Percentiles rank a stretch among this genome's conserved stretches.
Conservation (phyloP, 2,113 vertebrate species). For the Hemichromis elongatus region DNA sequence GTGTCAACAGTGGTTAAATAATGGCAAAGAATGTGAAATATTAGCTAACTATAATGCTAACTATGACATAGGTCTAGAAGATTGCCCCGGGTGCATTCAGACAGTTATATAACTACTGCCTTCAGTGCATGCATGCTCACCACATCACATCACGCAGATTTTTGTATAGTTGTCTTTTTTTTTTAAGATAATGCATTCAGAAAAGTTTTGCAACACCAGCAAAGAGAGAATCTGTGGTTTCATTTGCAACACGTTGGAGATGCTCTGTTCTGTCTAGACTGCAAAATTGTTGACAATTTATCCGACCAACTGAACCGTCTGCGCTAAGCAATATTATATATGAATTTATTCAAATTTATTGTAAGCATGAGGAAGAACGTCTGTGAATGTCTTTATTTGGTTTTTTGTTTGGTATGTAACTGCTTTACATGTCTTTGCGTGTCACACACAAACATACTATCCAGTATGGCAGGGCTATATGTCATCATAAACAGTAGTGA, state of each 20-base stretch:
- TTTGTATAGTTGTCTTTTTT: not conserved
- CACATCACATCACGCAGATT: not conserved
- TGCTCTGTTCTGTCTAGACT: not conserved
- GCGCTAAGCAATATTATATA: not conserved
- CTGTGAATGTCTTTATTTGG: not conserved
- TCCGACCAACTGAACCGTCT: not conserved
- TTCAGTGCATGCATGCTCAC: not conserved
- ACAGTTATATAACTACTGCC: not conserved
- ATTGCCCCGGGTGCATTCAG: not conserved
- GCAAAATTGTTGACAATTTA: not conserved
- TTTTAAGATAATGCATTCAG: slow-evolving; percentile 16
- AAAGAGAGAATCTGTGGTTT: not conserved
- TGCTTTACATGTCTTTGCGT: not conserved
- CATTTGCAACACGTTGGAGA: not conserved
- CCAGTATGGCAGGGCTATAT: not conserved
- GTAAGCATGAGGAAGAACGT: not conserved
- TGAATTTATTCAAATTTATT: not conserved
- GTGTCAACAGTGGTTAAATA: not conserved
- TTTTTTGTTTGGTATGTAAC: not conserved
- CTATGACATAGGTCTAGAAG: not conserved
- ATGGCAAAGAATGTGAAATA: not conserved
- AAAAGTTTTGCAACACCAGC: slow-evolving; percentile 4
- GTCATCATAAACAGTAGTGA: not conserved
- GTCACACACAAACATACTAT: not conserved
- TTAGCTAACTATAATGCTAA: not conserved